These are phyloP conservation scores for Zeugodacus cucurbitae DNA, from an alignment of 1,140 invertebrate genomes.

Conservation along the genomic window DNA sequence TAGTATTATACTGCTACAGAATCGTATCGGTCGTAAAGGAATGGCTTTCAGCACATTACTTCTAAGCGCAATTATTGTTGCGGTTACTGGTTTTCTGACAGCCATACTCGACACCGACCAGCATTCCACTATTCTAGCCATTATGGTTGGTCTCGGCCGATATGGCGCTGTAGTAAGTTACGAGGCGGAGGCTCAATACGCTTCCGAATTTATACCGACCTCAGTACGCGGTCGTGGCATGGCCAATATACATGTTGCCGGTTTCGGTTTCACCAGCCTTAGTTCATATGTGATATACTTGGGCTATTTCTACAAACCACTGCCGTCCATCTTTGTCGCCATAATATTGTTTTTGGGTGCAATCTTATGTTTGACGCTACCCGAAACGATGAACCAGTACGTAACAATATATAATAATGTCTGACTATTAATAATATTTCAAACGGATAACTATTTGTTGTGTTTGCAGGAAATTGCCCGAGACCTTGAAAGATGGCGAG, in stretches of 20 bases:
- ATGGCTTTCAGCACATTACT: constrained; percentile 69
- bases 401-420: background rate
- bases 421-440: background rate
- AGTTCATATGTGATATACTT: constrained; percentile 64
- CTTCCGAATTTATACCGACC: constrained; percentile 75
- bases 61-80: constrained; percentile 68
- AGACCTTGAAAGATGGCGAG: constrained; percentile 69
- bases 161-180: constrained; percentile 73
- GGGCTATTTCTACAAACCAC: constrained; percentile 67
- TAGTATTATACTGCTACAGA: constrained; percentile 69
- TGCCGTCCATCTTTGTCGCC: constrained; percentile 70
- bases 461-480: constrained; percentile 66
- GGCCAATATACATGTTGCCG: constrained; percentile 69
- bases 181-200: constrained; percentile 73
- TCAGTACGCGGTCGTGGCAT: constrained; percentile 71
- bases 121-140: constrained; percentile 51
- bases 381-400: constrained; percentile 71
- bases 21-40: constrained; percentile 70
- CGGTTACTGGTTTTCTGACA: constrained; percentile 56
- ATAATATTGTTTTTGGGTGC: constrained; percentile 69
- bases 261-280: constrained; percentile 66
- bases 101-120: constrained; percentile 51
- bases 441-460: too few relatives aligned
- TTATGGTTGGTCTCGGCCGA: constrained; percentile 69
- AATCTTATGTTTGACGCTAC: constrained; percentile 69